These are phyloP conservation scores for Ciconia boyciana DNA, from an alignment of 2,113 vertebrate species.

Conservation along the genomic window DNA sequence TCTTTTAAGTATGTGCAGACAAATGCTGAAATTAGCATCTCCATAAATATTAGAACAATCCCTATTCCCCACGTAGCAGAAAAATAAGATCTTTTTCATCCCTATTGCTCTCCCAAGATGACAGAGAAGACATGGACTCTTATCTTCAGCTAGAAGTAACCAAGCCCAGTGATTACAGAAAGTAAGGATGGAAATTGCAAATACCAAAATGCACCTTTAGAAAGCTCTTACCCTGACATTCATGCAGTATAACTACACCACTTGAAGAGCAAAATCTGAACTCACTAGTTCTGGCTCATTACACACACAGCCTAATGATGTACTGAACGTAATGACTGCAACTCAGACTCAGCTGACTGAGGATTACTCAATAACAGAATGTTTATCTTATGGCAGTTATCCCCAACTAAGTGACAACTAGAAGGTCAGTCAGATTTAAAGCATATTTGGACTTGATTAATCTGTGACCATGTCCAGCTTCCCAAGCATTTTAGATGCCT, in stretches of 20 bases:
- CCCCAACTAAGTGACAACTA: background rate
- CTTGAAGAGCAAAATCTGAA: background rate
- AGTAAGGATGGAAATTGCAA: background rate
- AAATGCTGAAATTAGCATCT: background rate
- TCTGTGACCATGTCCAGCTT: background rate
- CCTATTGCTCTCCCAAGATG: background rate
- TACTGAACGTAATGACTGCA: background rate
- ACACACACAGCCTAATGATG: background rate
- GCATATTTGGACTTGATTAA: background rate
- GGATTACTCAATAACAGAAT: background rate
- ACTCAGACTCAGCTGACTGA: background rate
- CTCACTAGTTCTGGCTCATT: background rate
- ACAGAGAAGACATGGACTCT: background rate
- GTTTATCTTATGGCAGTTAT: background rate
- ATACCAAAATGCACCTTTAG: background rate
- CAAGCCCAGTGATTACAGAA: background rate
- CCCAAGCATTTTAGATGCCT: background rate
- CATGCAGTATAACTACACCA: background rate
- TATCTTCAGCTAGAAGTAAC: background rate
- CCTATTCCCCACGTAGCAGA: background rate
- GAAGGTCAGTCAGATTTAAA: background rate
- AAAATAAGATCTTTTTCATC: background rate
- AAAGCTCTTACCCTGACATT: background rate
- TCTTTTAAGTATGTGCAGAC: background rate
- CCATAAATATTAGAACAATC: background rate